Conservation (phyloP, 2,113 vertebrate species). For the Eleginops maclovinus region DNA sequence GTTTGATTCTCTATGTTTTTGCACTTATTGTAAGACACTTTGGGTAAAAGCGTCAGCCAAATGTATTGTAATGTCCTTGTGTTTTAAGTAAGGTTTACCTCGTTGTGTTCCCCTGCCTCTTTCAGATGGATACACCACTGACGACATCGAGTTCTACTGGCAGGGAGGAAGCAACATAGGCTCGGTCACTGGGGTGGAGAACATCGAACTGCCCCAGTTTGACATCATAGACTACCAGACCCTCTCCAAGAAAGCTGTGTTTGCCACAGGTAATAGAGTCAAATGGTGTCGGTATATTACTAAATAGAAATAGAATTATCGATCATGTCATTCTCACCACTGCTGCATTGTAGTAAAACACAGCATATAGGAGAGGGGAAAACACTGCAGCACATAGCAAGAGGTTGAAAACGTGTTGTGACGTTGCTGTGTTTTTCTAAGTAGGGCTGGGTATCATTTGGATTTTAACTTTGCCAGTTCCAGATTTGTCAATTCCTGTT, state of each 20-base stretch:
- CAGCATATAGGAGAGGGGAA: no score
- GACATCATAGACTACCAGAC: slow-evolving; percentile 94
- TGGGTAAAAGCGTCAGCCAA: no score
- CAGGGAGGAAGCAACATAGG: slow-evolving; percentile 88
- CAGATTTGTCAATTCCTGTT: no score
- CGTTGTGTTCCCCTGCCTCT: slow-evolving; percentile 27
- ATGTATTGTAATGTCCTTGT: no score
- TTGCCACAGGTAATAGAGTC: slow-evolving; percentile 89
- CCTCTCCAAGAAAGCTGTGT: slow-evolving; percentile 92
- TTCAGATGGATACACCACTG: slow-evolving; percentile 95
- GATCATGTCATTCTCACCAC: not conserved
- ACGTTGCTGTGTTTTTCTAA: no score
- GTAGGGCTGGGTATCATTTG: no score
- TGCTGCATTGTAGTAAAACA: no score
- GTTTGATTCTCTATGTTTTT: no score
- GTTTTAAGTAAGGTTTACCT: not conserved
- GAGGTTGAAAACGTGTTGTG: no score
- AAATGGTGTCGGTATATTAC: not conserved
- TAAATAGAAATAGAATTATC: not conserved
- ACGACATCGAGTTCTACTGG: slow-evolving; percentile 98
- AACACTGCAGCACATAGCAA: no score
- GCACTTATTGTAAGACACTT: no score
- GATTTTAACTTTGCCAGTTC: no score
- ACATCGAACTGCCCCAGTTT: slow-evolving; percentile 95
- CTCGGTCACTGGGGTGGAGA: slow-evolving; percentile 92